phyloP scores from a whole-genome alignment of 2,113 vertebrate genomes.

The Parotia lawesii region DNA sequence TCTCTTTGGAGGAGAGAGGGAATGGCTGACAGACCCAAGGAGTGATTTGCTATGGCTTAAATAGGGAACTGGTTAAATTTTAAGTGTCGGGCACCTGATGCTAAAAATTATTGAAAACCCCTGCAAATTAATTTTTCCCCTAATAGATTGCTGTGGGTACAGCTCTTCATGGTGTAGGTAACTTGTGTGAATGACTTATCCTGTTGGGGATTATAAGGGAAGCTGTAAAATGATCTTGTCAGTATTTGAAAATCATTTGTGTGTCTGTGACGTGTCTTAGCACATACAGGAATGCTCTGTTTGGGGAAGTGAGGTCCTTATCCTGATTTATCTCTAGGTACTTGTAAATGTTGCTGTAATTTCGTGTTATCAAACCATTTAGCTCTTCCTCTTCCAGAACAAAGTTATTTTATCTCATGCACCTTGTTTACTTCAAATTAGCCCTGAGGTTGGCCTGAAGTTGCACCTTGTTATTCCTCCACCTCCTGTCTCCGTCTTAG shows the following conservation, averaged over 20 bases:
- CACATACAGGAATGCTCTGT: slow-evolving; percentile 29
- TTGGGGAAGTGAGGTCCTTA: slow-evolving; percentile 51
- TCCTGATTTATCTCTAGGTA: slow-evolving; percentile 30
- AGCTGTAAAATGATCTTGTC: slow-evolving; percentile 1
- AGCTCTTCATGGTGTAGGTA: neutral
- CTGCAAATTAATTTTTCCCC: neutral
- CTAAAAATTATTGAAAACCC: neutral
- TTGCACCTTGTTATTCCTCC: slow-evolving; percentile 49
- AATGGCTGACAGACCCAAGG: neutral
- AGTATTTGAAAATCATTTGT: slow-evolving; percentile 12
- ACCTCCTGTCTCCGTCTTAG: slow-evolving; percentile 19
- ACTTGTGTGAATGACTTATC: neutral
- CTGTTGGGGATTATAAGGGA: neutral
- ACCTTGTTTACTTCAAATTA: slow-evolving; percentile 63
- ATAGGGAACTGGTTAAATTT: neutral
- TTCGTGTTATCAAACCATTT: slow-evolving; percentile 35
- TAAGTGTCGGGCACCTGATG: neutral
- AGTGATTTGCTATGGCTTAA: neutral
- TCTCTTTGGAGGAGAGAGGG: neutral
- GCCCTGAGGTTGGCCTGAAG: slow-evolving; percentile 58
- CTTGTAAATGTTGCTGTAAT: slow-evolving; percentile 55
- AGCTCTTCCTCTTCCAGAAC: slow-evolving; percentile 56
- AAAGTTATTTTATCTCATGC: slow-evolving; percentile 45
- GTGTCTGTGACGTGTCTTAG: slow-evolving; percentile 20
- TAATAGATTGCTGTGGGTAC: neutral